A percentile compares a stretch with the other conserved stretches of the same genome.
Evolutionary conservation across 2,113 vertebrate genomes (phyloP).

Genomic region (Corythoichthys intestinalis): DNA sequence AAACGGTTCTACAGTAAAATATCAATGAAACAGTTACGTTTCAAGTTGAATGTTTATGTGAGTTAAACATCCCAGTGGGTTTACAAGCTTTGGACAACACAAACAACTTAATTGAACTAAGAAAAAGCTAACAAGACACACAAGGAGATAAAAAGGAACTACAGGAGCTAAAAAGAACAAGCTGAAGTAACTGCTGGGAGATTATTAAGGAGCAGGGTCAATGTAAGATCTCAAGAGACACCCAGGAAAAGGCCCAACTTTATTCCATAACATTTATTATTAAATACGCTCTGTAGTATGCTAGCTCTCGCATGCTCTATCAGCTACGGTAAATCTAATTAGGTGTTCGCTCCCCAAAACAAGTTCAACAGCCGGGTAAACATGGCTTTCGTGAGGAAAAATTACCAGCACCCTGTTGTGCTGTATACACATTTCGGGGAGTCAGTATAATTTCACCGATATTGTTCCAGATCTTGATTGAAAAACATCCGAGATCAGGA

Average conservation of each 20-base stretch:
- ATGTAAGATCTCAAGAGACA: slow-evolving; percentile 50
- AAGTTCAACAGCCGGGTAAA: slow-evolving; percentile 56
- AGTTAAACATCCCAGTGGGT: slow-evolving; percentile 33
- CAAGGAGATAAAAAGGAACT: slow-evolving; percentile 27
- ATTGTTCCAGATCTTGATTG: slow-evolving; percentile 51
- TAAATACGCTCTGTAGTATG: slow-evolving; percentile 58
- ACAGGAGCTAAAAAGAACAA: slow-evolving; percentile 25
- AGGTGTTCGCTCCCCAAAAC: slow-evolving; percentile 64
- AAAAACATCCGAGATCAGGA: slow-evolving; percentile 22
- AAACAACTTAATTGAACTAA: slow-evolving; percentile 33
- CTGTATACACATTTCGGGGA: slow-evolving; percentile 13
- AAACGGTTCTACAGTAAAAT: slow-evolving; percentile 13
- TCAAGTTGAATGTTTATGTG: slow-evolving; percentile 18
- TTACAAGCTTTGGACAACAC: slow-evolving; percentile 33
- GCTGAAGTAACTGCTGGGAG: slow-evolving; percentile 14
- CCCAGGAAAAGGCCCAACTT: slow-evolving; percentile 46
- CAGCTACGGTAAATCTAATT: slow-evolving; percentile 67
- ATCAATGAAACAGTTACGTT: slow-evolving; percentile 3
- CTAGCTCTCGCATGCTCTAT: slow-evolving; percentile 46
- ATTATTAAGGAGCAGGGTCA: slow-evolving; percentile 24
- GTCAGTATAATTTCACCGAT: slow-evolving; percentile 41
- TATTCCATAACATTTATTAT: slow-evolving; percentile 67
- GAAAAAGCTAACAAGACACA: slow-evolving; percentile 23
- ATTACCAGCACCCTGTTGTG: slow-evolving; percentile 46
- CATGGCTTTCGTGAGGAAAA: slow-evolving; percentile 51